Base-by-base conservation (phyloP, 2,113 vertebrate species). In the Pterocles gutturalis region DNA sequence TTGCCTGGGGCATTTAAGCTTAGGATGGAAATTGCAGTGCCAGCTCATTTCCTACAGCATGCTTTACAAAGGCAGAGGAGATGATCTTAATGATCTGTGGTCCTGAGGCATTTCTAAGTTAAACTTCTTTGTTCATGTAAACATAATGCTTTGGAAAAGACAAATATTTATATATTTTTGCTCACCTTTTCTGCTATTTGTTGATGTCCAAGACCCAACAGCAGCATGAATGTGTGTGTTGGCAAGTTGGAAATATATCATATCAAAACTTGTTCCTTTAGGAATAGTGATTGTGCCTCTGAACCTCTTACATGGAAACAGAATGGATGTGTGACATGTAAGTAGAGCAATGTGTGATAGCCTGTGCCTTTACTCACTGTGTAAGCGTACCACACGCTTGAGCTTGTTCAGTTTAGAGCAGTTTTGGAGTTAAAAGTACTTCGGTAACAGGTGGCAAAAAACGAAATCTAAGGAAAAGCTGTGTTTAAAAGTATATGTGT, bases 51-150 rank as follows among this genome's bases (percentile, higher is more conserved):
- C 90, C 90, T 90, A 53, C n/a, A 29, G 46, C 15, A 4, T 62
- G 46, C 46, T 83, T 28, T 49, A 67, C 62, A 80, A 54, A 88
- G 67, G 73, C 78, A 89, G 79, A 64, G 60, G 55, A 78, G 22
- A 84, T 96, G 55, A 81, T 87, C 83, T 77, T 75, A 75, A 89
- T 53, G 80, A 78, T 86, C 83, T 87, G 58, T n/a, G 31, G 24
- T 71, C 83, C 88, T 87, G 36, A 64, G 72, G 79, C 45, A 1
- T 71, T 84, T 71, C 34, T 25, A 10, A 83, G 25, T 71, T 66
- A 45, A 85, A 86, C 33, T 84, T 49, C 60, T 54, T 60, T n/a
- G 8, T 57, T 85, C 31, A 2, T 66, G 64, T 57, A 66, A 92
- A 45, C 18, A 28, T 21, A 57, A 66, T 25, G 48, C 69, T 87